A percentile compares a stretch with the other conserved stretches of the same genome.
Evolutionary conservation across 2,888 invertebrate genomes (phyloP).

Genomic region (Bugula neritina): DNA sequence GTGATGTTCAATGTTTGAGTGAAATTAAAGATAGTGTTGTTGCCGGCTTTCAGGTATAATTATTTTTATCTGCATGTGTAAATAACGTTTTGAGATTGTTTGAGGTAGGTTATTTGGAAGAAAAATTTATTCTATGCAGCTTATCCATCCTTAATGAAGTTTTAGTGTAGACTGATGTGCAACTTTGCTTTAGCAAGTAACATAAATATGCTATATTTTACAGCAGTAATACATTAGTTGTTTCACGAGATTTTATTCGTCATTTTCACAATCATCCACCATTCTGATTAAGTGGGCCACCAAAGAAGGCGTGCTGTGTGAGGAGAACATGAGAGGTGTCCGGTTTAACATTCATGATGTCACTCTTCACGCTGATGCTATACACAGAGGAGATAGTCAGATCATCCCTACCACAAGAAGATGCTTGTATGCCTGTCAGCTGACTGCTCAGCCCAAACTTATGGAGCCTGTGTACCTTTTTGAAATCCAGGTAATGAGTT

Average conservation of each 20-base stretch:
- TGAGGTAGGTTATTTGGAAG: too few relatives aligned
- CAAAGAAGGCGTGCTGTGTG: constrained; percentile 96
- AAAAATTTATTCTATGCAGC: too few relatives aligned
- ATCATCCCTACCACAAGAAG: constrained; percentile 98
- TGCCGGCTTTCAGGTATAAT: constrained; percentile 81
- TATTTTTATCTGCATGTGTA: constrained; percentile 56
- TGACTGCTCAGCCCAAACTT: constrained; percentile 87
- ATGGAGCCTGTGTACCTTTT: constrained; percentile 99
- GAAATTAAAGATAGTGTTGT: constrained; percentile 99
- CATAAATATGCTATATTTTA: too few relatives aligned
- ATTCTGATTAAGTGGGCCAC: constrained; percentile 72
- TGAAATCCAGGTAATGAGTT: constrained; percentile 77
- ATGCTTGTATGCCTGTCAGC: constrained; percentile 87
- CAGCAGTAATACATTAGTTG: too few relatives aligned
- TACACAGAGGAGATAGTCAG: constrained; percentile 99
- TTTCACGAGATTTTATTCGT: too few relatives aligned
- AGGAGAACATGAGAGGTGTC: constrained; percentile 92
- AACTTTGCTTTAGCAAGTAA: too few relatives aligned
- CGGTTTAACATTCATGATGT: constrained; percentile 98
- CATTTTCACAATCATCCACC: too few relatives aligned
- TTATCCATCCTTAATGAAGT: too few relatives aligned
- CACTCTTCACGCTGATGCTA: constrained; percentile 97
- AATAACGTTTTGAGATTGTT: too few relatives aligned
- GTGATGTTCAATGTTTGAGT: constrained; percentile 99
- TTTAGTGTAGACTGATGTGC: too few relatives aligned